Evolutionary conservation across 1,140 invertebrate genomes (phyloP), one percentile per base, ranked within the genome.

Genomic region (Apolygus lucorum): DNA sequence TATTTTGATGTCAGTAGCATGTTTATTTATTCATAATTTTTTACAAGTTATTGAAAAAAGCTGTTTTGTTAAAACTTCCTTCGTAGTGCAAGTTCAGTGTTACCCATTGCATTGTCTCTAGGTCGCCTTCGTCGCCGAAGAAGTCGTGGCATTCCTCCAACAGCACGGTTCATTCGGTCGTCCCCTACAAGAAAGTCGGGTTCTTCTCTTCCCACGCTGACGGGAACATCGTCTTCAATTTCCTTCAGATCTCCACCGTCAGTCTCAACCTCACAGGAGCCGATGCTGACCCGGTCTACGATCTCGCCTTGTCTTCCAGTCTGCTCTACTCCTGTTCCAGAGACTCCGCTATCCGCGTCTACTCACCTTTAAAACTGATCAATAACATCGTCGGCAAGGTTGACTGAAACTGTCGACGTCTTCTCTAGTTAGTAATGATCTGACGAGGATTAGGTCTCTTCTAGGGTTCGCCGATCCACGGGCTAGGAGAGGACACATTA

Each of bases 241-340:
- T 76, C 22, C 75, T 78, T 28, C 68, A 74, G 13, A 77, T 80
- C 64, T 74, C 77, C 28, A 77, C 81, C 69, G 81, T 78, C 67
- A 72, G 73, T 49, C 69, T 86, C 1, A 82, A 86, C 62, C 77
- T 89, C 4, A 87, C 87, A 22, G 89, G 88, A 0, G 81, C 88
- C 1, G 84, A 90, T 74, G 87, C 83, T 79, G 88, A 90, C 74
- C 84, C 85, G 8, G 81, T 87, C 25, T 82, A 85, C 74, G 81
- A 82, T 70, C 75, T 86, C 34, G 76, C 80, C 1, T 81, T 79
- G 67, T 85, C 86, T 75, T 79, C 79, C 2, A 75, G 74, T 14
- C 82, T 81, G 78, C 76, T 87, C 21, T 84, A 82, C 68, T 81
- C 85, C 1, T 83, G 78, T 1, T 84, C 82, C 72, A 77, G 86